A percentile compares a stretch with the other conserved stretches of the same genome.
These are phyloP conservation scores for Chloropsis hardwickii DNA, from an alignment of 2,113 vertebrate species.

Conservation along the genomic window DNA sequence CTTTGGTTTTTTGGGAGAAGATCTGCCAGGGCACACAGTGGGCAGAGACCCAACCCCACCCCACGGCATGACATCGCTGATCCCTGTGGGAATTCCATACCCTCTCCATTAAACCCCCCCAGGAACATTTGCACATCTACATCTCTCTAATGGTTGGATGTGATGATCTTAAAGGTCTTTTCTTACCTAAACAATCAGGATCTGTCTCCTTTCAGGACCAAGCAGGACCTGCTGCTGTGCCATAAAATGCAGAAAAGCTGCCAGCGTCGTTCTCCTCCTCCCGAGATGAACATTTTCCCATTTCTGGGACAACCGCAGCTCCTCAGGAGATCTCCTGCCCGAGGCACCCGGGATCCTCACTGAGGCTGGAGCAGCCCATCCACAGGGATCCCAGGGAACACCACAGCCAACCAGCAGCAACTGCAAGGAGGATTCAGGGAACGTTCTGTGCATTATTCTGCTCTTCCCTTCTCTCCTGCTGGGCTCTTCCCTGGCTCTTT, in stretches of 20 bases:
- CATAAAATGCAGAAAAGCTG: not conserved
- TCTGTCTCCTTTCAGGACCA: not conserved
- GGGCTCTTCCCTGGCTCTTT: not conserved
- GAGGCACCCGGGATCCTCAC: not conserved
- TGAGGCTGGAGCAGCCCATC: not conserved
- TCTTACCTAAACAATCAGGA: not conserved
- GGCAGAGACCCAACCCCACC: not conserved
- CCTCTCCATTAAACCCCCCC: not conserved
- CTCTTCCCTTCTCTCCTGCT: not conserved
- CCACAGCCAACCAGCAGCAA: not conserved
- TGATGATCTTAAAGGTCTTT: not conserved
- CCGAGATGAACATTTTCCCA: not conserved
- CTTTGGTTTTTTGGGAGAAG: not conserved
- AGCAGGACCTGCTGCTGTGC: not conserved
- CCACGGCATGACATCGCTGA: not conserved
- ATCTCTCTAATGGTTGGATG: not conserved
- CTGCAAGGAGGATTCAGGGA: not conserved
- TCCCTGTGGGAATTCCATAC: not conserved
- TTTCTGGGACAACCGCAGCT: not conserved
- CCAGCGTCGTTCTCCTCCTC: not conserved
- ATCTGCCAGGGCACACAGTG: not conserved
- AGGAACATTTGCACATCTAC: not conserved
- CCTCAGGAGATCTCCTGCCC: not conserved
- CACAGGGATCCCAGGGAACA: fast-evolving
- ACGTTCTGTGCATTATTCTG: not conserved